These are phyloP conservation scores for Eretmochelys imbricata DNA, from an alignment of 2,113 vertebrate species.

Conservation along the genomic window DNA sequence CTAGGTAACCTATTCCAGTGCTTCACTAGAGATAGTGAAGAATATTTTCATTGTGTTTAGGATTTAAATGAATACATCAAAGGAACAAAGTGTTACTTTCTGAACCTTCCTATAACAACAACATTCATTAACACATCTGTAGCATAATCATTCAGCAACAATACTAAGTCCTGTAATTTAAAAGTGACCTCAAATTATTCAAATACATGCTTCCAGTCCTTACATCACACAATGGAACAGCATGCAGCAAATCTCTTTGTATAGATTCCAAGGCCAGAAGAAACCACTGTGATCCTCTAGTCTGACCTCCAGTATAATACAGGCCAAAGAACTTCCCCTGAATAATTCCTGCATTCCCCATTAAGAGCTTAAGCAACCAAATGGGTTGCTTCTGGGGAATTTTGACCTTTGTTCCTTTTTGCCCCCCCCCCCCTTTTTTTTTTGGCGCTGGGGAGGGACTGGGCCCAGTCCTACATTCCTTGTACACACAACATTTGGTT, in stretches of 20 bases:
- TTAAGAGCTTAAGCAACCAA: neutral
- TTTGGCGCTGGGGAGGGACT: no score
- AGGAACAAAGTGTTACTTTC: neutral
- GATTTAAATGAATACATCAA: neutral
- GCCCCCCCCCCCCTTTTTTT: neutral
- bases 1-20: no score
- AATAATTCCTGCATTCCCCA: neutral
- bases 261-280: neutral
- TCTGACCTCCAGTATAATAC: neutral
- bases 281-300: neutral
- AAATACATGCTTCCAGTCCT: neutral
- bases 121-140: neutral
- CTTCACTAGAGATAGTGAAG: neutral
- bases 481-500: neutral
- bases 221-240: neutral
- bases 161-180: neutral
- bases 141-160: neutral
- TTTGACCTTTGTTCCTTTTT: accelerated
- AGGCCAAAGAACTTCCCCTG: neutral
- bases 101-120: neutral
- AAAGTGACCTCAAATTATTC: neutral
- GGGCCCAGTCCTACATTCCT: neutral
- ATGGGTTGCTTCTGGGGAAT: neutral
- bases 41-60: neutral
- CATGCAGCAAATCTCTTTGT: neutral